A percentile compares a stretch with the other conserved stretches of the same genome.
These are phyloP conservation scores for Thysanoteuthis rhombus DNA, from an alignment of 2,888 invertebrate genomes.

Conservation along the genomic window DNA sequence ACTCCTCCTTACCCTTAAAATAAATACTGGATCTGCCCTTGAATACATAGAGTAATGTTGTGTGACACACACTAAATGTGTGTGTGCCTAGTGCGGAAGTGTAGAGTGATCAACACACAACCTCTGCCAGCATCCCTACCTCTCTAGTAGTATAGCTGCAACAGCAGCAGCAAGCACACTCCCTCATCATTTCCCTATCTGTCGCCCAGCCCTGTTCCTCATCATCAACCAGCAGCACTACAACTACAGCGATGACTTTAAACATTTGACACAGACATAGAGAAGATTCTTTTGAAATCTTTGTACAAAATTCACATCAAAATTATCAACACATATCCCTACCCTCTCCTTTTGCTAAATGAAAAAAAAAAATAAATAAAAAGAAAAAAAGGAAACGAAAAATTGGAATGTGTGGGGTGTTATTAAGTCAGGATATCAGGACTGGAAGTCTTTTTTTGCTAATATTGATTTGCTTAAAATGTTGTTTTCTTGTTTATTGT, in stretches of 20 bases:
- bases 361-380: no score
- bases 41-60: constrained; percentile 12
- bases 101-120: not conserved
- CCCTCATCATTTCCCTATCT: constrained; percentile 12
- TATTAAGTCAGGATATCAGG: no score
- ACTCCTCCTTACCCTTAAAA: constrained; percentile 12
- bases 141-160: not conserved
- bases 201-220: not conserved
- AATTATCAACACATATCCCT: no score
- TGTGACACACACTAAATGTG: not conserved
- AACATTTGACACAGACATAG: not conserved
- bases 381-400: no score
- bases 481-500: not conserved
- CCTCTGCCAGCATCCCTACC: not conserved
- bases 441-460: no score
- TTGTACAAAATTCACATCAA: no score
- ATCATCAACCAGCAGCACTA: not conserved
- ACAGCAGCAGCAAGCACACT: not conserved
- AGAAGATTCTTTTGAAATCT: not conserved
- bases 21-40: constrained; percentile 12
- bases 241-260: not conserved
- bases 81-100: not conserved
- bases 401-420: no score
- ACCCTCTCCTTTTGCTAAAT: no score
- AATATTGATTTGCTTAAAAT: not conserved